phyloP scores from a whole-genome alignment of 2,888 invertebrate species.

The Cosmia pyralina region DNA sequence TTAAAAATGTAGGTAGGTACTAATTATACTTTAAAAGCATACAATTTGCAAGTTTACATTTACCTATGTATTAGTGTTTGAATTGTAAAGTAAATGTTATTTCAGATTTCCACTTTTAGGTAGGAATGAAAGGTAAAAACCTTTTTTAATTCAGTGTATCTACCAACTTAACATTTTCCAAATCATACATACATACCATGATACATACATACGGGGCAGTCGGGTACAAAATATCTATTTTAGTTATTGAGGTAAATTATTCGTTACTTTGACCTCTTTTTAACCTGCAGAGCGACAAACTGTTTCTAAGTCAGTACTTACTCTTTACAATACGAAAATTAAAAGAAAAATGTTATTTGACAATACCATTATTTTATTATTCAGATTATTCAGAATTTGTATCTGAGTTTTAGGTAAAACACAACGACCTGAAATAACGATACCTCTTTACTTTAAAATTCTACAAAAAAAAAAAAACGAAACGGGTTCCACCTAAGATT shows the following conservation, averaged over 20 bases:
- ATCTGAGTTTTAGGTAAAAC: background rate
- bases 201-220: too few species aligned
- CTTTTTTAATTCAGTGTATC: too few species aligned
- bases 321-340: background rate
- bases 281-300: conserved; percentile 5
- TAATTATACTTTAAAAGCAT: too few species aligned
- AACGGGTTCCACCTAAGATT: background rate
- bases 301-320: background rate
- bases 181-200: too few species aligned
- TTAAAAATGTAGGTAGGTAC: too few species aligned
- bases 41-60: too few species aligned
- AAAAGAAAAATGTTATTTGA: background rate
- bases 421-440: conserved; percentile 7
- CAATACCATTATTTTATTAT: conserved; percentile 2
- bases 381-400: conserved; percentile 26
- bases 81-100: too few species aligned
- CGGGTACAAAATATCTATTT: too few species aligned
- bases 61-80: too few species aligned
- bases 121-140: too few species aligned
- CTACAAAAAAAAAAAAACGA: background rate
- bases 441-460: background rate
- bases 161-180: too few species aligned
- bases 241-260: conserved; percentile 1
- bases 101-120: too few species aligned
- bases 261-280: conserved; percentile 4